Evolutionary conservation across 2,888 invertebrate genomes (phyloP).

Genomic region (Amphipyra tragopoginis): DNA sequence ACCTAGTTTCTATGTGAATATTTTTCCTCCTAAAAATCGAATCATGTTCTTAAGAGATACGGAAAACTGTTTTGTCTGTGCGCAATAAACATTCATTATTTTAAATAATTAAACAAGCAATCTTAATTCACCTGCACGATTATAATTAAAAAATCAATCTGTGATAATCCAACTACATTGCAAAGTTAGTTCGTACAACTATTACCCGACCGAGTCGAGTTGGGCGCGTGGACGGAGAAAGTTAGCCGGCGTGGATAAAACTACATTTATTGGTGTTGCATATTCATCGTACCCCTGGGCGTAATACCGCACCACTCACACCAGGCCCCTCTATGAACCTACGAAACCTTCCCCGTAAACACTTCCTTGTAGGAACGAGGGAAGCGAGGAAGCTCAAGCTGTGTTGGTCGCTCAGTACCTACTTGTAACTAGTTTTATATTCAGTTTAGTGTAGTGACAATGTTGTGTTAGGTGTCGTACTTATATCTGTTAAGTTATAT

Average conservation of each 20-base stretch:
- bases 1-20: no score
- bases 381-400: slow-evolving; percentile 55
- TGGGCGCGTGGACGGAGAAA: slow-evolving; percentile 74
- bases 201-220: slow-evolving; percentile 64
- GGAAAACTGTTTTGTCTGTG: neutral
- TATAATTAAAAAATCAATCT: slow-evolving; percentile 65
- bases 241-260: slow-evolving; percentile 82
- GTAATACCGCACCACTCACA: slow-evolving; percentile 64
- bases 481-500: slow-evolving; percentile 47
- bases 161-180: slow-evolving; percentile 61
- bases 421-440: slow-evolving; percentile 80
- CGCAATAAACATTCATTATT: neutral
- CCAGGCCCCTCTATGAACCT: slow-evolving; percentile 55
- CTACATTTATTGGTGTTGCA: slow-evolving; percentile 87
- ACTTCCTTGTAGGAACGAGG: slow-evolving; percentile 27
- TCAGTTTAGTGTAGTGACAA: slow-evolving; percentile 76
- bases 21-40: no score
- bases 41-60: no score
- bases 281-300: slow-evolving; percentile 85
- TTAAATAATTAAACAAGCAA: neutral
- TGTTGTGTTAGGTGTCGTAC: slow-evolving; percentile 66
- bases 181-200: slow-evolving; percentile 64
- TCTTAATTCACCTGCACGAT: slow-evolving; percentile 1
- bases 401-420: slow-evolving; percentile 64
- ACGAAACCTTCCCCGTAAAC: slow-evolving; percentile 10